Evolutionary conservation across 2,888 invertebrate genomes (phyloP).

Genomic region (Spodoptera exigua): DNA sequence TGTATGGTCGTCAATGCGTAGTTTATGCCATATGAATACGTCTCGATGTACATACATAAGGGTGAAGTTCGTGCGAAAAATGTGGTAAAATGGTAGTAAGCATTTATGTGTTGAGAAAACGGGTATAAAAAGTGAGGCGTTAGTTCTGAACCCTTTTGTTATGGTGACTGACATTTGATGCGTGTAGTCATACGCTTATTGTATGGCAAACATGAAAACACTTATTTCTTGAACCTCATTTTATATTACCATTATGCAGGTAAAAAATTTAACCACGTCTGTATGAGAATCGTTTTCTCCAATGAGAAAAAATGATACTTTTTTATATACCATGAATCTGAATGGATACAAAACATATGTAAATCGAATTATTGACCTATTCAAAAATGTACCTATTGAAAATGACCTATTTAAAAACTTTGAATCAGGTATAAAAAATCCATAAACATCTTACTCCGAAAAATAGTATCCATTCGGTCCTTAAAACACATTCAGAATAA

Average conservation of each 20-base stretch:
- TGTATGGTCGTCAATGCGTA: constrained; percentile 67
- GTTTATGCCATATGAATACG: constrained; percentile 80
- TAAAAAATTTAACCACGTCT: too few relatives aligned
- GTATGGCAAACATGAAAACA: constrained; percentile 27
- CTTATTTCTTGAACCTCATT: constrained; percentile 10
- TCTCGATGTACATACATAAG: constrained; percentile 77
- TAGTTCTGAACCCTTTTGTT: constrained; percentile 70
- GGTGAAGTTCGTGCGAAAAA: constrained; percentile 75
- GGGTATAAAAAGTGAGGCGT: constrained; percentile 70
- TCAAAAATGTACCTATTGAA: too few relatives aligned
- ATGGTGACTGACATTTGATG: constrained; percentile 66
- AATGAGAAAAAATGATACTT: too few relatives aligned
- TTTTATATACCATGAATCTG: too few relatives aligned
- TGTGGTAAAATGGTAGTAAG: constrained; percentile 79
- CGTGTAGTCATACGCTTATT: constrained; percentile 52
- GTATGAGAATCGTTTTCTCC: too few relatives aligned
- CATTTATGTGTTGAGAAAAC: constrained; percentile 77
- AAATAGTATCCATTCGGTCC: too few relatives aligned
- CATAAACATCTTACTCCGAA: too few relatives aligned
- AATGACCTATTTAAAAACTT: too few relatives aligned
- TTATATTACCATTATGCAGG: background rate
- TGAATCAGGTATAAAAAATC: too few relatives aligned
- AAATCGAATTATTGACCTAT: too few relatives aligned
- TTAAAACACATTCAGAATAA: too few relatives aligned
- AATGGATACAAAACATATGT: too few relatives aligned